These are phyloP conservation scores for Hemibagrus wyckioides DNA, from an alignment of 2,113 vertebrate genomes.

Conservation along the genomic window DNA sequence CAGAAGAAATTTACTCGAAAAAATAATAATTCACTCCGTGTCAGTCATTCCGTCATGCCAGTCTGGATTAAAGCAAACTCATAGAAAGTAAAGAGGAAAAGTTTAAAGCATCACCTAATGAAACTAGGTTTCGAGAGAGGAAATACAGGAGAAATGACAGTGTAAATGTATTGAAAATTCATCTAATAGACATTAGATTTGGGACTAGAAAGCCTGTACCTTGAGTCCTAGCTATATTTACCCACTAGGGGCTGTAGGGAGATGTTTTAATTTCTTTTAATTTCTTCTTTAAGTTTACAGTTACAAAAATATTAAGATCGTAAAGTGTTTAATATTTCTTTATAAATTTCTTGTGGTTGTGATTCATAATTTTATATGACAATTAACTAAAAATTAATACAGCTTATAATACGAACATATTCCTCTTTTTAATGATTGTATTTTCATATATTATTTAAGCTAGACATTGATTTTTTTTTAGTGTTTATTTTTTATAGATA, in stretches of 20 bases:
- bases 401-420: background rate
- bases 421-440: background rate
- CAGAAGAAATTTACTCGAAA: constrained; percentile 16
- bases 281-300: background rate
- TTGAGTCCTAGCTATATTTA: background rate
- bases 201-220: background rate
- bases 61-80: constrained; percentile 19
- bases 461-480: too few relatives aligned
- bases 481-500: background rate
- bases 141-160: constrained; percentile 6
- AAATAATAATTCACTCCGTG: constrained; percentile 11
- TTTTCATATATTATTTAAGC: background rate
- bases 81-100: constrained; percentile 36
- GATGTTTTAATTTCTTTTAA: background rate
- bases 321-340: background rate
- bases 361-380: background rate
- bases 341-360: background rate
- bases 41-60: constrained; percentile 9
- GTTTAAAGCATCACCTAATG: constrained; percentile 35
- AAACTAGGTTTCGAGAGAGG: background rate
- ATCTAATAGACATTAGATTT: background rate
- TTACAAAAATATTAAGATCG: background rate
- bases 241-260: background rate
- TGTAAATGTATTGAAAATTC: background rate
- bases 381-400: background rate